Conservation (phyloP, 2,113 vertebrate species). For the Eretmochelys imbricata region DNA sequence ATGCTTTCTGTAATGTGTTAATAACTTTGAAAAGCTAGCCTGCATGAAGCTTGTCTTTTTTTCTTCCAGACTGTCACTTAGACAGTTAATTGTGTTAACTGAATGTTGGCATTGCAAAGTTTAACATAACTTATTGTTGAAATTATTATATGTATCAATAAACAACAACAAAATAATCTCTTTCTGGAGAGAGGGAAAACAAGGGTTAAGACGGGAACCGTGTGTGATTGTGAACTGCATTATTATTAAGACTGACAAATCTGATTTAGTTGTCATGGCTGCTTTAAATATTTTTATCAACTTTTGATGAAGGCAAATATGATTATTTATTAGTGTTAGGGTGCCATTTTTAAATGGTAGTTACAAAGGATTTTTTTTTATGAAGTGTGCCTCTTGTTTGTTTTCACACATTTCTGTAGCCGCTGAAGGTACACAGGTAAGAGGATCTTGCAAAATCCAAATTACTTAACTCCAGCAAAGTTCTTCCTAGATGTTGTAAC, state of each 20-base stretch:
- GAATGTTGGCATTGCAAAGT: background rate
- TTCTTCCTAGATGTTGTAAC: background rate
- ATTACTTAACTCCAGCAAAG: background rate
- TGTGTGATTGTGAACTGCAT: constrained; percentile 46
- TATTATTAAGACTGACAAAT: constrained; percentile 60
- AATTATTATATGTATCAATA: constrained; percentile 26
- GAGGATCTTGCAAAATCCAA: background rate
- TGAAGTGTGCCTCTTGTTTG: constrained; percentile 11
- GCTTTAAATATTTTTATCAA: constrained; percentile 62
- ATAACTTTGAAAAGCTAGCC: constrained; percentile 37
- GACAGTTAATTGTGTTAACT: constrained; percentile 27
- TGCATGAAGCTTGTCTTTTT: background rate
- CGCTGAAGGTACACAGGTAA: constrained; percentile 43
- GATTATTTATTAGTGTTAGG: constrained; percentile 52
- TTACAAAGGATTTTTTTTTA: constrained; percentile 17
- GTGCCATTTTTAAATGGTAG: constrained; percentile 3
- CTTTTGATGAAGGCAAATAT: constrained; percentile 60
- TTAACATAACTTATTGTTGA: background rate
- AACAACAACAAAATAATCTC: constrained; percentile 31
- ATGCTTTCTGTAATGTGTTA: background rate
- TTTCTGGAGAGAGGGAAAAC: background rate
- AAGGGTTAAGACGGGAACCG: constrained; percentile 2
- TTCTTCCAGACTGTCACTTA: constrained; percentile 5
- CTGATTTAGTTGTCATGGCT: constrained; percentile 66
- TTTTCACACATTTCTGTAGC: constrained; percentile 20